Conservation (phyloP, 2,888 invertebrate species). For the Sussaba pulchella region DNA sequence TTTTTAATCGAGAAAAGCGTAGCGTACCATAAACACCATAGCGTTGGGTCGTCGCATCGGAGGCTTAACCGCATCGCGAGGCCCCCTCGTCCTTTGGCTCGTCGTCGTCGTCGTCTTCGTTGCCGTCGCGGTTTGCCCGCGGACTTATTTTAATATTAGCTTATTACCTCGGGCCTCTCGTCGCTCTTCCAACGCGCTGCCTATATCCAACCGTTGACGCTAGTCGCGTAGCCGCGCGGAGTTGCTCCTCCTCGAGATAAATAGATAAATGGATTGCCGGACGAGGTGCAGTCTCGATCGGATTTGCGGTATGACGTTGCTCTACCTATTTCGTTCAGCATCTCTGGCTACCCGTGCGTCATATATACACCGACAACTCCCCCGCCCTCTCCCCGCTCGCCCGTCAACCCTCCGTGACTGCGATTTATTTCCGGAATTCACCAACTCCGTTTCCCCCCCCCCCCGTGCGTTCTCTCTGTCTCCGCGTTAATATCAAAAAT, state of each 20-base stretch:
- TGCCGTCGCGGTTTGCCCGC: constrained; percentile 75
- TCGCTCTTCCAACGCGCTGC: constrained; percentile 10
- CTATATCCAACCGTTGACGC: constrained; percentile 38
- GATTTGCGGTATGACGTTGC: constrained; percentile 76
- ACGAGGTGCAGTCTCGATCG: constrained; percentile 80
- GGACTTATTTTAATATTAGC: constrained; percentile 83
- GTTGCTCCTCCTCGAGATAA: constrained; percentile 76
- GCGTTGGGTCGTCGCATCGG: constrained; percentile 55
- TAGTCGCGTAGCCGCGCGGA: constrained; percentile 65
- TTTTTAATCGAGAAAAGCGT: constrained; percentile 57
- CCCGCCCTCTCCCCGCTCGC: not conserved
- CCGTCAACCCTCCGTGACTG: constrained; percentile 32
- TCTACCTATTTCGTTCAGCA: constrained; percentile 60
- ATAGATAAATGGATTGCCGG: constrained; percentile 83
- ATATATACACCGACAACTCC: not conserved
- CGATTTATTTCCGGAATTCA: constrained; percentile 60
- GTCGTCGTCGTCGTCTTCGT: constrained; percentile 74
- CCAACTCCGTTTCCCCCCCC: too few species aligned
- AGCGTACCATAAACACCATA: constrained; percentile 26
- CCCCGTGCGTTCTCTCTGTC: constrained; percentile 8
- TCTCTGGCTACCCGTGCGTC: constrained; percentile 19
- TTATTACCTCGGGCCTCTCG: constrained; percentile 73
- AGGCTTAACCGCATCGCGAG: constrained; percentile 59
- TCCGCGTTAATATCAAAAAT: constrained; percentile 49
- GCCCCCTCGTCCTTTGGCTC: constrained; percentile 32